Evolutionary conservation across 1,140 invertebrate genomes (phyloP).

Genomic region (Lepidostoma basale): DNA sequence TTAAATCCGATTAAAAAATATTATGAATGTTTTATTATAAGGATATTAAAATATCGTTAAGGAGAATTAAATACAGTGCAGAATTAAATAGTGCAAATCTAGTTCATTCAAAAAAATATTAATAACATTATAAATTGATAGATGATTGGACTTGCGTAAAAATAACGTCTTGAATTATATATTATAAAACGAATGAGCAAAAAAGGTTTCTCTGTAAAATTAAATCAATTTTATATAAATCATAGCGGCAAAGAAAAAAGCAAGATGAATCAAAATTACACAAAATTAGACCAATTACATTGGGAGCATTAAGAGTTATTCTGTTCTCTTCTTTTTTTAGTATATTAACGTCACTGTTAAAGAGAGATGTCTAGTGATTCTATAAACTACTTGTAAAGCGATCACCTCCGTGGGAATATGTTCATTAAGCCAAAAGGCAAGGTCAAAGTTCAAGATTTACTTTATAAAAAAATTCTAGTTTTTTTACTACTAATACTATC

Average conservation of each 20-base stretch:
- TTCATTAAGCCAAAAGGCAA: constrained; percentile 40
- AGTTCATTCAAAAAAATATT: too few relatives aligned
- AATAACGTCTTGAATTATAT: too few relatives aligned
- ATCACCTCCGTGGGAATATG: constrained; percentile 41
- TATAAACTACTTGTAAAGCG: constrained; percentile 15
- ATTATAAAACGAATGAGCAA: too few relatives aligned
- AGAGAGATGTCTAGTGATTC: constrained; percentile 5
- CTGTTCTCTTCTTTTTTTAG: constrained; percentile 5
- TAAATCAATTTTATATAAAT: constrained; percentile 31
- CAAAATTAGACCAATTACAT: constrained; percentile 33
- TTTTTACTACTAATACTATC: background rate
- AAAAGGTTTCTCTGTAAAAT: too few relatives aligned
- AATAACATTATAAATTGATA: too few relatives aligned
- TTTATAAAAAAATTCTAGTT: background rate
- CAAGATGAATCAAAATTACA: constrained; percentile 16
- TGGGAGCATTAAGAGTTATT: background rate
- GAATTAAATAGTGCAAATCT: too few relatives aligned
- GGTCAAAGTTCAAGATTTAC: background rate
- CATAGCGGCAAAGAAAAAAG: constrained; percentile 4
- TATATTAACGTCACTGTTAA: background rate
- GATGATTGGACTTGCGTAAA: too few relatives aligned
- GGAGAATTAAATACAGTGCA: too few relatives aligned
- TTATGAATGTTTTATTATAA: too few relatives aligned
- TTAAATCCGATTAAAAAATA: too few relatives aligned
- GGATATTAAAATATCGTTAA: too few relatives aligned